Percentiles rank a stretch among this genome's conserved stretches.
Evolutionary conservation across 2,113 vertebrate genomes (phyloP).

Genomic region (Formicarius rufipectus): DNA sequence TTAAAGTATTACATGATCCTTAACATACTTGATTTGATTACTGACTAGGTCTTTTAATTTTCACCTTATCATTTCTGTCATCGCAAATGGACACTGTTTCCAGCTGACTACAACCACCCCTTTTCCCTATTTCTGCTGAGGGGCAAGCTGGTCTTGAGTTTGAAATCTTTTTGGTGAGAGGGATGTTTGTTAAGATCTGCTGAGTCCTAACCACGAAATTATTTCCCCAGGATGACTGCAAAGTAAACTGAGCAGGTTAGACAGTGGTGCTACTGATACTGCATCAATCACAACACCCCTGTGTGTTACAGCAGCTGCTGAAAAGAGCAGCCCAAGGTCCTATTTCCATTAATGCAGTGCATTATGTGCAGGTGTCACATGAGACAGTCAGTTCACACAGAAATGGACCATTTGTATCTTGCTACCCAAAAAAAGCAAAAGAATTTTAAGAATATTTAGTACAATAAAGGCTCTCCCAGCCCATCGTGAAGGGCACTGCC

Average conservation of each 20-base stretch:
- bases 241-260: background rate
- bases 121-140: background rate
- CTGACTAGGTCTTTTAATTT: background rate
- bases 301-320: background rate
- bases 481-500: background rate
- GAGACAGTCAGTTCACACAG: background rate
- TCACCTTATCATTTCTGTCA: background rate
- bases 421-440: background rate
- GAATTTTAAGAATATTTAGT: background rate
- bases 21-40: background rate
- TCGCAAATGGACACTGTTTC: background rate
- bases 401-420: background rate
- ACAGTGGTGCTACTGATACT: background rate
- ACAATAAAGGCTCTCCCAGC: background rate
- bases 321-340: background rate
- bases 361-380: background rate
- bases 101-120: background rate
- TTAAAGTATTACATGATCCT: background rate
- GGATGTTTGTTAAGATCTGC: background rate
- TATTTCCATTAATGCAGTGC: background rate
- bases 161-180: background rate
- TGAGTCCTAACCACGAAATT: conserved; percentile 14
- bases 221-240: conserved; percentile 5
- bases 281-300: conserved; percentile 1
- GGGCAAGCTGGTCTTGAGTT: background rate